phyloP scores from a whole-genome alignment of 1,140 invertebrate species.

The Diorhabda sublineata region DNA sequence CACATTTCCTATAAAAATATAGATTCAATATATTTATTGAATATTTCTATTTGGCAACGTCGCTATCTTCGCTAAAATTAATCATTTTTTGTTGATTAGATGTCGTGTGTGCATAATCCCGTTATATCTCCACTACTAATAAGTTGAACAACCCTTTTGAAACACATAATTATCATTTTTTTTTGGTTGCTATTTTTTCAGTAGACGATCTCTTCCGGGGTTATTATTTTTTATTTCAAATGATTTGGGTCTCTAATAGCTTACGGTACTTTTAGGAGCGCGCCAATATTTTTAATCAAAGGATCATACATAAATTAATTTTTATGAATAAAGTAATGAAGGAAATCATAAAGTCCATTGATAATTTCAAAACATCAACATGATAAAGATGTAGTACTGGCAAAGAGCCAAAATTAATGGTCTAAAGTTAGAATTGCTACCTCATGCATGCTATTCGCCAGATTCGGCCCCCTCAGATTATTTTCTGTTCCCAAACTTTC shows the following conservation, averaged over 20 bases:
- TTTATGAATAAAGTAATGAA: no score
- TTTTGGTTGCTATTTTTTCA: conserved; percentile 7
- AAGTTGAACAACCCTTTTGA: conserved; percentile 15
- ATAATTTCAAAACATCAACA: no score
- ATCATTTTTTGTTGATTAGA: conserved; percentile 7
- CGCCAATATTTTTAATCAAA: neutral
- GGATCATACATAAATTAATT: no score
- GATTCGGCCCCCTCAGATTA: no score
- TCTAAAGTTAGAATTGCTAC: no score
- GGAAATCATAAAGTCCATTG: no score
- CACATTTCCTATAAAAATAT: no score
- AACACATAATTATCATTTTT: conserved; percentile 13
- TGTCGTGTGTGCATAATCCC: conserved; percentile 6
- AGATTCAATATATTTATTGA: no score
- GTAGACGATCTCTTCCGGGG: conserved; percentile 9
- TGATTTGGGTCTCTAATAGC: conserved; percentile 1
- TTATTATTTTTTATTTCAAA: conserved; percentile 13
- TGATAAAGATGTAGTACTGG: no score
- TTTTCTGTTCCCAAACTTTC: no score
- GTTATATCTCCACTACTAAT: conserved; percentile 3
- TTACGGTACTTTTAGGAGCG: conserved; percentile 8
- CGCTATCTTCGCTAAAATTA: conserved; percentile 4
- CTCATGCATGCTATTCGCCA: no score
- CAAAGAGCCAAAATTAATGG: no score
- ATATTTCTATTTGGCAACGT: neutral